Evolutionary conservation across 2,888 invertebrate species (phyloP).

Genomic region (Drosophila fungiperda): DNA sequence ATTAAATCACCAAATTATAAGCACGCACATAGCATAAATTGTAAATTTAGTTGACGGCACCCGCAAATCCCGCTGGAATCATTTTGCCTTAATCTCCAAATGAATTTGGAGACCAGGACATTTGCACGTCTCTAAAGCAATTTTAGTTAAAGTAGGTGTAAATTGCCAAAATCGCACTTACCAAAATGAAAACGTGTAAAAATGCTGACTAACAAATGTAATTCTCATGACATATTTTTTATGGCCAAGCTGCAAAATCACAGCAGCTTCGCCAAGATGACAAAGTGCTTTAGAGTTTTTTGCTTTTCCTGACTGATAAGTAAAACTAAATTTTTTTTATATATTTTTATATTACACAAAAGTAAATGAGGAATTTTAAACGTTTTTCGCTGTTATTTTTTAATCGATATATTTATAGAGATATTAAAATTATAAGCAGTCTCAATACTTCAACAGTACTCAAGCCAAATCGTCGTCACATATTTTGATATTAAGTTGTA

Average conservation of each 20-base stretch:
- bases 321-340: neutral
- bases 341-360: neutral
- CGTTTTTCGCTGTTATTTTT: neutral
- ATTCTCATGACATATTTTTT: conserved; percentile 17
- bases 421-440: neutral
- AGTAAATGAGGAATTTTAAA: neutral
- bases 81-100: conserved; percentile 35
- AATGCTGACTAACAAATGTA: conserved; percentile 23
- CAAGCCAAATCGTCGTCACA: conserved; percentile 1
- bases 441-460: conserved; percentile 1
- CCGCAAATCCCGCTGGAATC: conserved; percentile 45
- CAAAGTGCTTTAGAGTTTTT: conserved; percentile 9
- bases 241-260: conserved; percentile 4
- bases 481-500: conserved; percentile 14
- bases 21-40: conserved; percentile 77
- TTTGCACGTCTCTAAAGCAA: conserved; percentile 31
- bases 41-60: conserved; percentile 51
- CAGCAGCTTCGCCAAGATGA: conserved; percentile 3
- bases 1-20: conserved; percentile 79
- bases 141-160: conserved; percentile 47
- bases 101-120: conserved; percentile 23
- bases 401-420: neutral
- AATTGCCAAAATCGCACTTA: conserved; percentile 42
- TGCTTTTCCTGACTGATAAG: neutral
- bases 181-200: conserved; percentile 31